These are phyloP conservation scores for Ciconia nigra DNA, from an alignment of 2,797 vertebrate species.

Conservation along the genomic window DNA sequence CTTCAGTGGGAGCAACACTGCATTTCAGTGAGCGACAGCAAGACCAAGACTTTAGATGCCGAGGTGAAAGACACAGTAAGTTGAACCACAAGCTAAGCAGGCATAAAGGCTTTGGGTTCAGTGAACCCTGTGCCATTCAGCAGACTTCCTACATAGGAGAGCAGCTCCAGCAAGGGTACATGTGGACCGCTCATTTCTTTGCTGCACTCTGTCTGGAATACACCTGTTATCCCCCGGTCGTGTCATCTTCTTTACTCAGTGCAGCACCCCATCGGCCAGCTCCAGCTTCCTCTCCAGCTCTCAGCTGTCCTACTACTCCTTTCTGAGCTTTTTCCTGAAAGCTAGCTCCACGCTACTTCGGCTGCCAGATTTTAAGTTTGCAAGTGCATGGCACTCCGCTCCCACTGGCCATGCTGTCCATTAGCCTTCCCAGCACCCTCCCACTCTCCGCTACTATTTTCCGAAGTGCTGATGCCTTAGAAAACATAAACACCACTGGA, in stretches of 20 bases:
- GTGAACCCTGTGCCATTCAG: neutral
- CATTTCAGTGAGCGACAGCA: neutral
- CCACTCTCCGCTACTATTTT: neutral
- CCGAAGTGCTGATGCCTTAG: neutral
- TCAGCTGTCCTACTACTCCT: neutral
- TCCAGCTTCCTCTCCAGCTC: neutral
- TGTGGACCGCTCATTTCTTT: accelerated
- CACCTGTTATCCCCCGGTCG: neutral
- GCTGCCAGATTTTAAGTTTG: neutral
- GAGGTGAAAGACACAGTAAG: neutral
- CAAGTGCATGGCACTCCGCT: accelerated
- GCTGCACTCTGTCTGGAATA: neutral
- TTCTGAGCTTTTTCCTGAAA: neutral
- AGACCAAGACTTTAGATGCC: neutral
- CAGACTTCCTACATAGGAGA: neutral
- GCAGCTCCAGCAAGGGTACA: neutral
- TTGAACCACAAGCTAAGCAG: neutral
- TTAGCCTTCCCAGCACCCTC: neutral
- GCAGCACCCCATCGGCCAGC: neutral
- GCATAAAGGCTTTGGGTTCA: neutral
- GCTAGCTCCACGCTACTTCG: accelerated
- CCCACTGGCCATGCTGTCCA: neutral
- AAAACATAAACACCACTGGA: neutral
- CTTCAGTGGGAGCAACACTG: neutral
- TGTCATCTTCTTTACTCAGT: neutral